phyloP scores from a whole-genome alignment of 2,888 invertebrate species.

The Eumerus sabulonum region DNA sequence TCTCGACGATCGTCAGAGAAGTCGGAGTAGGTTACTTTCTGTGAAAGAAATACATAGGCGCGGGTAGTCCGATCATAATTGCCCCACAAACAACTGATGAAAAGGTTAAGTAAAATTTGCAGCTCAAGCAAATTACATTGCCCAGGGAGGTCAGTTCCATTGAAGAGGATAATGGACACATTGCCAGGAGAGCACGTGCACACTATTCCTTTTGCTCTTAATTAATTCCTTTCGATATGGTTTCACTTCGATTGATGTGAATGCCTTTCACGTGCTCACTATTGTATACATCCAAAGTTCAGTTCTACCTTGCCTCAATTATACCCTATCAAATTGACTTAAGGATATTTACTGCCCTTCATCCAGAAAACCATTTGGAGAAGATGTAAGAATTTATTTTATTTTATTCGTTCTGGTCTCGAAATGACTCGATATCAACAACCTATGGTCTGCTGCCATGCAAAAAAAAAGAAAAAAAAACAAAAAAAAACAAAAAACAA shows the following conservation, averaged over 20 bases:
- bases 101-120: conserved; percentile 6
- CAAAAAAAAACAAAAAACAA: no score
- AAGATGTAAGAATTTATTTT: conserved; percentile 20
- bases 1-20: conserved; percentile 2
- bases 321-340: no score
- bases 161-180: no score
- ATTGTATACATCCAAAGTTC: not conserved
- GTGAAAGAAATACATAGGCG: conserved; percentile 16
- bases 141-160: no score
- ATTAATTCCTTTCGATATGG: conserved; percentile 16
- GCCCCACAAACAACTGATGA: conserved; percentile 5
- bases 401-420: not conserved
- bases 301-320: no score
- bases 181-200: no score
- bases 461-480: no score
- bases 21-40: conserved; percentile 28
- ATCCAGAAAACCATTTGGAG: conserved; percentile 2
- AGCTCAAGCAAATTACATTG: no score
- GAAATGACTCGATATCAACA: no score
- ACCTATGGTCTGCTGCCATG: conserved; percentile 28
- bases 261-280: not conserved
- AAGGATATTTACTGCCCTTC: not conserved
- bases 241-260: no score
- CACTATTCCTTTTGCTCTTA: not conserved
- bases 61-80: conserved; percentile 23